A percentile compares a stretch with the other conserved stretches of the same genome.
These are phyloP conservation scores for Phataginus tetradactyla DNA, from an alignment of 2,797 vertebrate genomes.

Conservation along the genomic window DNA sequence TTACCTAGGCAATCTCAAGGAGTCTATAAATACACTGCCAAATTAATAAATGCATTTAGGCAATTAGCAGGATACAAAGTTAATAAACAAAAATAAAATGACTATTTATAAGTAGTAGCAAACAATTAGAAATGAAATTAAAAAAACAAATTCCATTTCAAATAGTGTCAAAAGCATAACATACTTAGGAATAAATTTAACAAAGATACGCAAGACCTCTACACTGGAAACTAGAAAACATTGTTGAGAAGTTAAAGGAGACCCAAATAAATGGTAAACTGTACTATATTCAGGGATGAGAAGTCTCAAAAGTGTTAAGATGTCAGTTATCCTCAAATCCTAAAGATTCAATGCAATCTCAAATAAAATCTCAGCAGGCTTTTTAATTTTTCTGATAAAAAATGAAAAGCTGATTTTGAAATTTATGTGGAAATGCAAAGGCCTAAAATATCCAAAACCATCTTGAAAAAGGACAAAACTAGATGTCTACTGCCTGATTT, in stretches of 20 bases:
- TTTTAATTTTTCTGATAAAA: neutral
- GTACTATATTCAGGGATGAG: neutral
- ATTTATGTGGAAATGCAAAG: neutral
- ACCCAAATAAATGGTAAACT: neutral
- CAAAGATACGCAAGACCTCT: neutral
- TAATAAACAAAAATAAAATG: neutral
- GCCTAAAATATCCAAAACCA: neutral
- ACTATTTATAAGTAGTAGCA: neutral
- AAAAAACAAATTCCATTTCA: neutral
- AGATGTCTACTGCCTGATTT: neutral
- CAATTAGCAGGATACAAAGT: neutral
- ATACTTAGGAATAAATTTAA: neutral
- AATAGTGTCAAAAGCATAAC: neutral
- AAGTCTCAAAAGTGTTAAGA: neutral
- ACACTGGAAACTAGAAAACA: neutral
- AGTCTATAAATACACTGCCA: neutral
- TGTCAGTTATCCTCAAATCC: neutral
- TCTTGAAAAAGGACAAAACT: neutral
- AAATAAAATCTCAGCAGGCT: neutral
- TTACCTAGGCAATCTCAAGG: neutral
- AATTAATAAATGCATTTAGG: neutral
- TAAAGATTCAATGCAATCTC: neutral
- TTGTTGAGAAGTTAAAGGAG: neutral
- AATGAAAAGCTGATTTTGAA: neutral
- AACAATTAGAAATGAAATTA: neutral